Conservation (phyloP, 37 sponge, comb jelly and placozoan species). For the Hormiphora californensis region DNA sequence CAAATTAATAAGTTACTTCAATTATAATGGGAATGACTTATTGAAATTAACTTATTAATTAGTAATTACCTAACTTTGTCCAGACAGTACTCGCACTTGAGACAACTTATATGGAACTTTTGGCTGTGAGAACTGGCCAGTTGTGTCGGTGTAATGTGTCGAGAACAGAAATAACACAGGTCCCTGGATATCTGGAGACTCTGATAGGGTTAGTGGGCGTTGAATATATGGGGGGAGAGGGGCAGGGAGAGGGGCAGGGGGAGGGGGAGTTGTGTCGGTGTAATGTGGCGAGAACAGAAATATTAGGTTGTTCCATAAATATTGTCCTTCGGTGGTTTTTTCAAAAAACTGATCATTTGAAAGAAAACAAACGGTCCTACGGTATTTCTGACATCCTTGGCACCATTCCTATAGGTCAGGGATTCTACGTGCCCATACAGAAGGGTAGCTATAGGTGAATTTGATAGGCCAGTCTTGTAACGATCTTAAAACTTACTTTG, state of each 20-base stretch:
- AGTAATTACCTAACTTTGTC: background rate
- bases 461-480: too few relatives aligned
- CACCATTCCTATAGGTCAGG: too few relatives aligned
- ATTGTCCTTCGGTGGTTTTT: too few relatives aligned
- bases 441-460: too few relatives aligned
- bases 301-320: too few relatives aligned
- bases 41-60: background rate
- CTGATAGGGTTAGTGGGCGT: too few relatives aligned
- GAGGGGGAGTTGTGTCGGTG: background rate
- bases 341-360: too few relatives aligned
- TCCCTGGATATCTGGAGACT: conserved; percentile 37
- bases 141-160: conserved; percentile 1
- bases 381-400: too few relatives aligned
- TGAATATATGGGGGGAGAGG: conserved; percentile 14
- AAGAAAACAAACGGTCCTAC: too few relatives aligned
- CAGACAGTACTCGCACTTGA: conserved; percentile 28
- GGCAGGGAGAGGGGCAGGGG: background rate
- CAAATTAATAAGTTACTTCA: too few relatives aligned
- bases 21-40: background rate
- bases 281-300: conserved; percentile 20
- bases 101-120: conserved; percentile 11
- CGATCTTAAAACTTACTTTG: too few relatives aligned
- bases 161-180: conserved; percentile 26
- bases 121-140: background rate
- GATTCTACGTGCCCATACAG: too few relatives aligned